Base-by-base conservation (phyloP, 37 sponge, comb jelly and placozoan genomes). In the Ephydatia muelleri region DNA sequence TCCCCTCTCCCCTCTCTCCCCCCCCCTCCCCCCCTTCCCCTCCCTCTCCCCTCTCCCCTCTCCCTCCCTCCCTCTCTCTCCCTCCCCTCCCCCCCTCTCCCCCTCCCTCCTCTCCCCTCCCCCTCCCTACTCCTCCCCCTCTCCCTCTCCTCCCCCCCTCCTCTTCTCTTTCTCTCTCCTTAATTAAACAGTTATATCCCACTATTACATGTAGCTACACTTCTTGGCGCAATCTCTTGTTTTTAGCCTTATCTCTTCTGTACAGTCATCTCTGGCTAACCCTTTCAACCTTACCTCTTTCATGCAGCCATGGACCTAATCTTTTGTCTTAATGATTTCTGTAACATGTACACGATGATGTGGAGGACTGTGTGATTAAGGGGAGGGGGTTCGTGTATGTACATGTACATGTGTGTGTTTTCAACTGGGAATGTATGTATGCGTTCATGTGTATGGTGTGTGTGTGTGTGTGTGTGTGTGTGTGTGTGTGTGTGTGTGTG, bases 371-470 rank as follows among this genome's bases (percentile, higher is more conserved):
- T 11, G 72, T 12, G 72, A n/a, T n/a, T 28, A 11, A 30, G 19
- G 72, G 12, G 72, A 71, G 27, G 19, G 72, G 12, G 27, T 26
- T 13, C 19, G 26, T 71, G 21, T 26, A 23, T 23, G 19, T 12
- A n/a, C 72, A 12, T 71, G 19, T 9, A 40, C 8, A 43, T 32
- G 22, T 27, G 38, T 39, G 30, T 39, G 66, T 9, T 21, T 29
- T 28, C 80, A 80, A 13, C 66, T 69, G 9, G 69, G 69, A 27
- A 80, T 34, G 36, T 68, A 39, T 68, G 31, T 80, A 8, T 68
- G 80, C 31, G n/a, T n/a, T n/a, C n/a, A 80, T 5, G 80, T 32
- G 69, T n/a, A n/a, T n/a, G n/a, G n/a, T n/a, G n/a, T n/a, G n/a
- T n/a, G n/a, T n/a, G n/a, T n/a, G n/a, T n/a, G n/a, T n/a, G n/a